Evolutionary conservation across 2,797 vertebrate genomes (phyloP), one percentile per base, ranked within the genome.

Genomic region (Clarias fuscus): DNA sequence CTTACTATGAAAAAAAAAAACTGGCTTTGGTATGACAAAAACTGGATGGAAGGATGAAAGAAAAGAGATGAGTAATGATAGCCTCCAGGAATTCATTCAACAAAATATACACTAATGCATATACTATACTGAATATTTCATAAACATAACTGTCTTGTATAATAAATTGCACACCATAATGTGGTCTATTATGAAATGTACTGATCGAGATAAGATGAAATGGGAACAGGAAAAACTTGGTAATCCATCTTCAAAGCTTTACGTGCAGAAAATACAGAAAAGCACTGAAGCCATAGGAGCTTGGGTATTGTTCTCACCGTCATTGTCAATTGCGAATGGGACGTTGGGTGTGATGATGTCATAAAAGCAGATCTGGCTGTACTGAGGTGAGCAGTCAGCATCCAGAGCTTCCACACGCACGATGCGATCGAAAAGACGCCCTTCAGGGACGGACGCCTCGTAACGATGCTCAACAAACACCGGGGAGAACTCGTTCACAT

Each of bases 281-380:
- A 43, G 15, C 37, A 4, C 13, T 10, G 20, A 24, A 14, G 22
- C 30, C 24, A 7, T 27, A 64, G 59, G 4, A 59, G 61, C 43
- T 27, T 68, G 62, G n/a, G 33, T 83, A 11, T 5, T 84, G 79
- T 82, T 71, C 95, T 95, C 92, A 99, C 98, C 98, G 0, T 99
- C 98, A 0, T 99, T 99, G 94, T 99, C 98, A 5, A 99, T 98
- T 87, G 98, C 96, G 83, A 99, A 99, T 90, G 98, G 98, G 83
- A 98, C 96, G 5, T 98, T 98, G 68, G 98, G 97, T 0, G 98
- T 99, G 88, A 99, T 96, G 93, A 99, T 99, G 95, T 99, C 97
- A 2, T 99, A 99, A 95, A 99, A 99, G 95, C 98, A 99, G 89
- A 99, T 99, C 94, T 99, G 98, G 94, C 98, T 99, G 93, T 99